phyloP scores from a whole-genome alignment of 2,888 invertebrate species.

The Troides oblongomaculatus region DNA sequence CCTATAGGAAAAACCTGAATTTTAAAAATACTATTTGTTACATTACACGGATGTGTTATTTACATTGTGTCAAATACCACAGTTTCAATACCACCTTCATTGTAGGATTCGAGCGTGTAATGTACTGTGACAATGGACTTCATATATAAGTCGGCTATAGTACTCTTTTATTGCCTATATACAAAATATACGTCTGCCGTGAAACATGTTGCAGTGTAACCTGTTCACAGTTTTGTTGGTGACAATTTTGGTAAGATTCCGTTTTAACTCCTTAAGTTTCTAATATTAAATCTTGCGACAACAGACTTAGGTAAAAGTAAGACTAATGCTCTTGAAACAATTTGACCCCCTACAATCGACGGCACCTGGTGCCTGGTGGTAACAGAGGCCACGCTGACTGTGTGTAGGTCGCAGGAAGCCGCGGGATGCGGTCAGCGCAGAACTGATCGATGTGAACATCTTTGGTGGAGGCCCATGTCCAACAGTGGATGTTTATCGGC shows the following conservation, averaged over 20 bases:
- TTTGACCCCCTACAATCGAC: too few species aligned
- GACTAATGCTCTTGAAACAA: too few species aligned
- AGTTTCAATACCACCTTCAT: conserved; percentile 20
- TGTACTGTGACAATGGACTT: conserved; percentile 27
- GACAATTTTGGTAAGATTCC: conserved; percentile 23
- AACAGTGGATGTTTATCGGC: too few species aligned
- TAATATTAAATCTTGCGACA: too few species aligned
- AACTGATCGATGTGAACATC: too few species aligned
- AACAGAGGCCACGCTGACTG: too few species aligned
- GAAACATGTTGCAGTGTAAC: conserved; percentile 31
- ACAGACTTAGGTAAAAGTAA: too few species aligned
- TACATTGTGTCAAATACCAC: conserved; percentile 20
- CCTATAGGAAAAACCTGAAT: neutral
- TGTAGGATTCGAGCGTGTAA: conserved; percentile 32
- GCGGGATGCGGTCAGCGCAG: too few species aligned
- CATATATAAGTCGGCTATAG: conserved; percentile 32
- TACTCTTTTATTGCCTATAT: neutral
- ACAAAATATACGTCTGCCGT: neutral
- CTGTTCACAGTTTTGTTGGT: conserved; percentile 9
- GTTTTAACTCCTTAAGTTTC: neutral
- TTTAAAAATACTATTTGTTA: neutral
- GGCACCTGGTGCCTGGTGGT: too few species aligned
- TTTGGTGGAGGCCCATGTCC: too few species aligned
- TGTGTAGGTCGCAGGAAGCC: too few species aligned
- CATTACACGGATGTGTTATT: neutral